These are phyloP conservation scores for Buceros bicornis DNA, from an alignment of 2,797 vertebrate species.

Conservation along the genomic window DNA sequence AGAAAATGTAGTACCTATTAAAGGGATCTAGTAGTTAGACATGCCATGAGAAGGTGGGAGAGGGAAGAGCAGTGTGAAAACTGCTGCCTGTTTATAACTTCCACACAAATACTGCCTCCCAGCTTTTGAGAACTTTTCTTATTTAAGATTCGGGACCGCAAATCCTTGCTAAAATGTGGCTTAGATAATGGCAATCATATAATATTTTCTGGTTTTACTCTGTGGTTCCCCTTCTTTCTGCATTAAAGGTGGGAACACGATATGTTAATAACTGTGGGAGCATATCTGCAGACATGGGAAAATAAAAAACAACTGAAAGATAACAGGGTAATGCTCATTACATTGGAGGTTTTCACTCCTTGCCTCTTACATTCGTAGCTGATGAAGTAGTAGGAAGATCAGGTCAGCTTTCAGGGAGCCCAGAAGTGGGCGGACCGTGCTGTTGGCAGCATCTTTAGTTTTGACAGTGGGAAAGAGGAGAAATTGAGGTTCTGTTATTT, in stretches of 20 bases:
- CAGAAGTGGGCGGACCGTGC: neutral
- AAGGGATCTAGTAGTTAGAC: neutral
- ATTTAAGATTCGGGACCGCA: neutral
- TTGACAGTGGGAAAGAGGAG: neutral
- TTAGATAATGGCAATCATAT: neutral
- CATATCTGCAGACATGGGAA: accelerated
- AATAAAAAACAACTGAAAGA: neutral
- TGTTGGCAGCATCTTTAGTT: neutral
- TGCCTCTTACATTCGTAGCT: neutral
- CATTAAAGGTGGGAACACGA: neutral
- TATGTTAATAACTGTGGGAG: neutral
- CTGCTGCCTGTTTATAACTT: neutral
- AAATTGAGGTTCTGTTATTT: neutral
- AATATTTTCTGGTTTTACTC: neutral
- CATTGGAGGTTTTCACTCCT: neutral
- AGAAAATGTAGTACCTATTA: neutral
- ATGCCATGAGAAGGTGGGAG: neutral
- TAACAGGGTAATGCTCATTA: neutral
- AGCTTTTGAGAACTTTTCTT: neutral
- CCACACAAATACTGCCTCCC: neutral
- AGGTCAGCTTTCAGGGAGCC: neutral
- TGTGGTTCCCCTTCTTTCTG: neutral
- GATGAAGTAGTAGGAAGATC: neutral
- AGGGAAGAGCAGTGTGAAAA: neutral
- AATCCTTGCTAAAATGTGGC: neutral